Percentiles rank a stretch among this genome's conserved stretches.
Evolutionary conservation across 2,113 vertebrate species (phyloP).

Genomic region (human (Homo sapiens)): GRCh38 chr4:54177001-54177500

Average conservation of each 20-base stretch:
- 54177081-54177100: not conserved
- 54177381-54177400: not conserved
- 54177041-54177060: not conserved
- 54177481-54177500: conserved; percentile 58
- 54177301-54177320: not conserved
- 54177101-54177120: not conserved
- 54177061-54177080: not conserved
- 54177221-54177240: not conserved
- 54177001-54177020: not conserved
- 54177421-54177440: conserved; percentile 32
- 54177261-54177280: not conserved
- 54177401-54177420: not conserved
- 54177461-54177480: conserved; percentile 27
- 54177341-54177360: not conserved
- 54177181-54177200: not conserved
- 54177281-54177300: not conserved
- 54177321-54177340: not conserved
- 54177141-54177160: not conserved
- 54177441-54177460: conserved; percentile 46
- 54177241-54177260: not conserved
- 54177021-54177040: not conserved
- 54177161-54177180: too few relatives aligned
- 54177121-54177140: too few relatives aligned
- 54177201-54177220: not conserved
- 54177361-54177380: not conserved